Evolutionary conservation across 2,113 vertebrate genomes (phyloP).

Genomic region (Catharus minimus): DNA sequence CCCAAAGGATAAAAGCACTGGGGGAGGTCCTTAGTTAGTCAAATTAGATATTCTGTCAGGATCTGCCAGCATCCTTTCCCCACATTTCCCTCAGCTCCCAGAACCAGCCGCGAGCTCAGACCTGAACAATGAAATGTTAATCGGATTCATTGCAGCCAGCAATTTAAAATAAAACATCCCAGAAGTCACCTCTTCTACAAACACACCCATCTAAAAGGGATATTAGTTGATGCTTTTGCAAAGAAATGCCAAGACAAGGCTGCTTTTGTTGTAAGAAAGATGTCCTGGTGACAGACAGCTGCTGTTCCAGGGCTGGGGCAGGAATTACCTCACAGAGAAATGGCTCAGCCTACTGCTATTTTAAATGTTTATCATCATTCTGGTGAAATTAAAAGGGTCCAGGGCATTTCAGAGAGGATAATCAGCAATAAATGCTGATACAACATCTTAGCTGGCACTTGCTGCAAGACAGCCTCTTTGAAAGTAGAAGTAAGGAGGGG

Average conservation of each 20-base stretch:
- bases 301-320: conserved; percentile 17
- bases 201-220: conserved; percentile 34
- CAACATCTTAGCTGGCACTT: conserved; percentile 43
- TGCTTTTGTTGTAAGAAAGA: conserved; percentile 35
- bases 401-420: neutral
- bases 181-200: conserved; percentile 60
- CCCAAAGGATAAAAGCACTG: neutral
- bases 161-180: neutral
- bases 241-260: conserved; percentile 29
- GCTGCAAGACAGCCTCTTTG: conserved; percentile 43
- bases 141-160: conserved; percentile 22
- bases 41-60: neutral
- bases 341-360: neutral
- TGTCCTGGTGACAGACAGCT: conserved; percentile 56
- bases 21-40: neutral
- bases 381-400: conserved; percentile 33
- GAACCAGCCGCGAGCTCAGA: neutral
- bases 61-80: conserved; percentile 9
- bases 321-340: neutral
- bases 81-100: neutral
- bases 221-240: conserved; percentile 26
- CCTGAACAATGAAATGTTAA: conserved; percentile 44
- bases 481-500: conserved; percentile 49
- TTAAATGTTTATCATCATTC: conserved; percentile 32
- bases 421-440: conserved; percentile 38